A percentile compares a stretch with the other conserved stretches of the same genome.
phyloP scores from a whole-genome alignment of 2,888 invertebrate genomes.

The Nyleta sp. region DNA sequence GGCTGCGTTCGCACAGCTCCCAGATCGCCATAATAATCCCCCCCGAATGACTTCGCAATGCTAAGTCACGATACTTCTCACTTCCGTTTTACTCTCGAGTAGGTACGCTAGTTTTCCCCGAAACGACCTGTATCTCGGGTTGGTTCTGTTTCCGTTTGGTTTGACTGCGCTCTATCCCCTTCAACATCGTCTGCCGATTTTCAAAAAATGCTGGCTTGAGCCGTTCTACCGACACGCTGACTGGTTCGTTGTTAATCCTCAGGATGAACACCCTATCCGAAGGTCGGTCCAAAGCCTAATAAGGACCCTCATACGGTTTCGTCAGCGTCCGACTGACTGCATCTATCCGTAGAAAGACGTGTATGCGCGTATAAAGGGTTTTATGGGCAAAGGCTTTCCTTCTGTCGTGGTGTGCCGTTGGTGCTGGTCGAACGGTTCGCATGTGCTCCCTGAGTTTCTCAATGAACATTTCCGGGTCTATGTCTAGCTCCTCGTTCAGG shows the following conservation, averaged over 20 bases:
- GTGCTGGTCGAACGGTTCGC: slow-evolving; percentile 6
- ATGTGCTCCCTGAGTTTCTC: slow-evolving; percentile 15
- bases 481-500: slow-evolving; percentile 23
- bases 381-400: slow-evolving; percentile 9
- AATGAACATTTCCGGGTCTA: slow-evolving; percentile 24
- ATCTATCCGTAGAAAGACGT: slow-evolving; percentile 26
- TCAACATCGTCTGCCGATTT: too few relatives aligned
- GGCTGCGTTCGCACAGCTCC: too few relatives aligned
- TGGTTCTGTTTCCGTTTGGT: too few relatives aligned
- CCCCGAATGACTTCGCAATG: too few relatives aligned
- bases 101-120: too few relatives aligned
- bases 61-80: too few relatives aligned
- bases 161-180: too few relatives aligned
- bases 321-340: slow-evolving; percentile 4
- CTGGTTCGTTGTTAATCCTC: not conserved
- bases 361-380: slow-evolving; percentile 1
- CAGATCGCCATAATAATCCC: too few relatives aligned
- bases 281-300: not conserved
- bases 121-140: too few relatives aligned
- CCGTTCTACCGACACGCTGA: not conserved
- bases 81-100: too few relatives aligned
- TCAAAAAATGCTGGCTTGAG: slow-evolving; percentile 21
- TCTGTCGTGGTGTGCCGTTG: slow-evolving; percentile 20
- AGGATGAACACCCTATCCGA: not conserved
- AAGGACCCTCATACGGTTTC: not conserved